Conservation (phyloP, 2,797 vertebrate genomes). For the Philypnodon macrostomus region DNA sequence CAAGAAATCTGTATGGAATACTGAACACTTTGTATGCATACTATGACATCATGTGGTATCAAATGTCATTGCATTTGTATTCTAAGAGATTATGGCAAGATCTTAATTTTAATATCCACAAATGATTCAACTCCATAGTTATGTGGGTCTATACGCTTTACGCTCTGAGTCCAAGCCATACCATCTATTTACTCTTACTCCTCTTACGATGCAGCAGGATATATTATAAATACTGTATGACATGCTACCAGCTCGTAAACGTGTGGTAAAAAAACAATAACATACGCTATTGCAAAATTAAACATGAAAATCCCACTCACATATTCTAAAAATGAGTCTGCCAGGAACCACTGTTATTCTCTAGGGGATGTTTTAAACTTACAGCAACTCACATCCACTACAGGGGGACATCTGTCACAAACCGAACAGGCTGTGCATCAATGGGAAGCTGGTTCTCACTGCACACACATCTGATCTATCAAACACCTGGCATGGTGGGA, state of each 20-base stretch:
- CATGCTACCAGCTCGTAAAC: neutral
- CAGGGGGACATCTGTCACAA: constrained; percentile 9
- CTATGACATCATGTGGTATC: too few species aligned
- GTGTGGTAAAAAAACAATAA: neutral
- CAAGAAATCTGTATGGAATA: neutral
- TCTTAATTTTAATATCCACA: too few species aligned
- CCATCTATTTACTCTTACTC: too few species aligned
- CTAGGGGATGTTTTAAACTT: neutral
- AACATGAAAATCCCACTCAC: constrained; percentile 2
- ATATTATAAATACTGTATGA: neutral
- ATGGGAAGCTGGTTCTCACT: constrained; percentile 12
- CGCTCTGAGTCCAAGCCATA: too few species aligned
- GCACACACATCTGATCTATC: constrained; percentile 1
- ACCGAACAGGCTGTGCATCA: constrained; percentile 3
- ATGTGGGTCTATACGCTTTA: too few species aligned
- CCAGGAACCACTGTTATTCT: constrained; percentile 5
- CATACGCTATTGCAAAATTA: constrained; percentile 8
- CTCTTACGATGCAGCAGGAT: too few species aligned
- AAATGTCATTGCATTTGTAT: too few species aligned
- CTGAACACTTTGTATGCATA: too few species aligned
- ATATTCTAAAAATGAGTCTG: constrained; percentile 10
- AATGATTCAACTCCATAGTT: too few species aligned
- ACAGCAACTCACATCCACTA: neutral
- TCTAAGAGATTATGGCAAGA: too few species aligned
- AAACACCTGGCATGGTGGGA: neutral